phyloP scores from a whole-genome alignment of 2,888 invertebrate genomes.

The Drosophila barbarae region DNA sequence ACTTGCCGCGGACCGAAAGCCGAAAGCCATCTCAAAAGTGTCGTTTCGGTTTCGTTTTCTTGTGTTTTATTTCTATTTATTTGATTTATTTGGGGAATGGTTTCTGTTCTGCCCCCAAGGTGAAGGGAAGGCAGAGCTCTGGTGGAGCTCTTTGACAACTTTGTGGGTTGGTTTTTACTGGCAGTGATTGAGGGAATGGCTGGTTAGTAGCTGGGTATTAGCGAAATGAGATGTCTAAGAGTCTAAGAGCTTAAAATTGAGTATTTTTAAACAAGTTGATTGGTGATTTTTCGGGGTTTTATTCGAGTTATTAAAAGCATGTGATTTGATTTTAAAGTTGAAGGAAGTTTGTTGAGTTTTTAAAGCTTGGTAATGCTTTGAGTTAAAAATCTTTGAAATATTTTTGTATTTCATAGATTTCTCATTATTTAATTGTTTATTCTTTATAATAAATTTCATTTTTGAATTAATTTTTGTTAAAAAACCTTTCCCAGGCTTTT shows the following conservation, averaged over 20 bases:
- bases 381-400: too few species aligned
- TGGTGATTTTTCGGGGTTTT: background rate
- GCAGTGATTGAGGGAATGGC: constrained; percentile 22
- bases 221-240: constrained; percentile 4
- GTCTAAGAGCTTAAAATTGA: background rate
- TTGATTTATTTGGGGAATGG: constrained; percentile 12
- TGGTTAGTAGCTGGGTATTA: background rate
- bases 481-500: constrained; percentile 17
- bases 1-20: constrained; percentile 56
- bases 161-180: constrained; percentile 20
- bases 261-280: constrained; percentile 1
- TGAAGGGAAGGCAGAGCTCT: constrained; percentile 16
- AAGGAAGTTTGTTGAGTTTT: background rate
- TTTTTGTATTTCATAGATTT: too few species aligned
- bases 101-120: constrained; percentile 14
- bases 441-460: background rate
- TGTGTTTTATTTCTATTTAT: background rate
- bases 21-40: constrained; percentile 67
- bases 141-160: constrained; percentile 18
- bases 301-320: background rate
- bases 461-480: background rate
- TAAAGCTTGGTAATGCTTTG: too few species aligned
- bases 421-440: too few species aligned
- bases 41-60: constrained; percentile 24
- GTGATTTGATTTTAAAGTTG: background rate